Evolutionary conservation across 2,888 invertebrate species (phyloP).

Genomic region (Lathronympha strigana): DNA sequence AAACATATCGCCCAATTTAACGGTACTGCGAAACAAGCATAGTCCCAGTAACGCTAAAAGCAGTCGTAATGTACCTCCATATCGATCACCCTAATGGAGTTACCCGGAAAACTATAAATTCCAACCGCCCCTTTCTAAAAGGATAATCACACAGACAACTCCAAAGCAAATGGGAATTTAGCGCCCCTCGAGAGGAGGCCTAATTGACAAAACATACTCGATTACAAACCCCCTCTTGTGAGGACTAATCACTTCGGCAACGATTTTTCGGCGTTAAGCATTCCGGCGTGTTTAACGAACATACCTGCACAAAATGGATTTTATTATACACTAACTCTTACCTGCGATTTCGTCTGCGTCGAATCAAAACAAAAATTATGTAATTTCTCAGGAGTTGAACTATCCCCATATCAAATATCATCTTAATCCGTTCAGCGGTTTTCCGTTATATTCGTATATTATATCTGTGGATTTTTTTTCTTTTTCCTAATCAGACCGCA

Average conservation of each 20-base stretch:
- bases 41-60: constrained; percentile 34
- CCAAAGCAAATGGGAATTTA: constrained; percentile 74
- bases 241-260: constrained; percentile 56
- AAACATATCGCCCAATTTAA: constrained; percentile 19
- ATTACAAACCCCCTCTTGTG: constrained; percentile 52
- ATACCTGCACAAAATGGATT: too few relatives aligned
- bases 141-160: constrained; percentile 76
- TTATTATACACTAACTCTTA: too few relatives aligned
- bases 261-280: constrained; percentile 55
- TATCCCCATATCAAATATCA: too few relatives aligned
- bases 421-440: too few relatives aligned
- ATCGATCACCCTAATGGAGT: constrained; percentile 69
- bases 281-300: constrained; percentile 20
- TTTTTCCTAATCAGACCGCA: too few relatives aligned
- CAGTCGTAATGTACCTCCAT: constrained; percentile 42
- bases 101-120: constrained; percentile 77
- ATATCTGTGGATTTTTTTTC: too few relatives aligned
- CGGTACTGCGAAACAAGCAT: constrained; percentile 20
- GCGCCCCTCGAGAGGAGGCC: constrained; percentile 64
- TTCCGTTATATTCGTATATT: too few relatives aligned
- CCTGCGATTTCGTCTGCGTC: too few relatives aligned
- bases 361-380: too few relatives aligned
- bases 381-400: too few relatives aligned
- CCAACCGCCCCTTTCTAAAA: constrained; percentile 69
- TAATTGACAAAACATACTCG: constrained; percentile 78